Conservation (phyloP, 2,888 invertebrate genomes). For the Parnassius apollo region DNA sequence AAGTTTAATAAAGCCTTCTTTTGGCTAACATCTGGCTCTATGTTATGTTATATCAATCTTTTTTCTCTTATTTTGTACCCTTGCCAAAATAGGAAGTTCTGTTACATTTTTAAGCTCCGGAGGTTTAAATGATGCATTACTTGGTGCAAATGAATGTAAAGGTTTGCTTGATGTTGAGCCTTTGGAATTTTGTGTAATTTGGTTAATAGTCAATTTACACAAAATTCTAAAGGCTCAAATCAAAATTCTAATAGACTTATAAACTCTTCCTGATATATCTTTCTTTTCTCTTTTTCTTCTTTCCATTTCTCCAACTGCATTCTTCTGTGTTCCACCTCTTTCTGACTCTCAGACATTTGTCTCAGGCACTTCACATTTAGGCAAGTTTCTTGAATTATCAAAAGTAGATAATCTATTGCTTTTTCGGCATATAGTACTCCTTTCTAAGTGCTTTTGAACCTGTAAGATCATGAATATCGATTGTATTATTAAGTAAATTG, state of each 20-base stretch:
- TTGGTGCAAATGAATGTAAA: constrained; percentile 73
- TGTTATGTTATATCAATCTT: constrained; percentile 9
- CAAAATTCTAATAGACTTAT: constrained; percentile 51
- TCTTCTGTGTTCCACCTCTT: constrained; percentile 46
- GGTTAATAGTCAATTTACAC: too few relatives aligned
- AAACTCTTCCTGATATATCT: constrained; percentile 60
- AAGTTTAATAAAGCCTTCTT: background rate
- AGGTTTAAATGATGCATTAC: constrained; percentile 74
- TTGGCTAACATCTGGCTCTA: background rate
- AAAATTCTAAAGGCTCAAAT: too few relatives aligned
- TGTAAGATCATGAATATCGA: constrained; percentile 39
- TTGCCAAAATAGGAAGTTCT: constrained; percentile 44
- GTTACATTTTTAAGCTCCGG: constrained; percentile 54
- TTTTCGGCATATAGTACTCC: constrained; percentile 49
- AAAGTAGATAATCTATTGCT: constrained; percentile 54
- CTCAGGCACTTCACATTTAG: constrained; percentile 44
- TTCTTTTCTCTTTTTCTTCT: constrained; percentile 62
- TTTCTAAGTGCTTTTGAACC: constrained; percentile 57
- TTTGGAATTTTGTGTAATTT: constrained; percentile 21
- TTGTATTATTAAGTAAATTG: background rate
- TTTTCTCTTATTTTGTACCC: constrained; percentile 32
- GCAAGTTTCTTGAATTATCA: constrained; percentile 56
- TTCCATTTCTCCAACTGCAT: constrained; percentile 70
- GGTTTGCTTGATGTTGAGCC: constrained; percentile 25
- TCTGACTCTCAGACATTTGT: constrained; percentile 29